Evolutionary conservation across 2,797 vertebrate genomes (phyloP), one percentile per base, ranked within the genome.

Genomic region (Sebastes variabilis): DNA sequence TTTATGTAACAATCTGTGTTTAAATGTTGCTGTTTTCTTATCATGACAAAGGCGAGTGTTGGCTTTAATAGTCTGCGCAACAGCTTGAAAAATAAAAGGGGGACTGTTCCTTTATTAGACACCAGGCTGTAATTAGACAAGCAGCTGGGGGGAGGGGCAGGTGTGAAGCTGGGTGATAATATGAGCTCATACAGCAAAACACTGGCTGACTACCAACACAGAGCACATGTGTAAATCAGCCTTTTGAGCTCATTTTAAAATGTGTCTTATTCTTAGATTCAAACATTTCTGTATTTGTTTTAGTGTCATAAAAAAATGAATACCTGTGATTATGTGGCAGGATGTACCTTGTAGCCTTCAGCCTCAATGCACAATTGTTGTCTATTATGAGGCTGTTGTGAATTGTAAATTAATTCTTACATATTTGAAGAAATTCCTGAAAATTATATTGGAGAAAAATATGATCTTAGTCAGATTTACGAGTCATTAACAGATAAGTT

Each of bases 31-130:
- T 38, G 55, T 79, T 70, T 72, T 62, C 4, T 73, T 55, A 34
- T 36, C 29, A 36, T 34, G 42, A 66, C 66, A 85, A 72, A 79
- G 61, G 24, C 38, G 46, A 60, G 20, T 22, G 10, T 30, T 70
- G 58, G 27, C 62, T 78, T 75, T 68, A 74, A 61, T 66, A 62
- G 16, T 54, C 36, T 30, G 30, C 4, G 3, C 16, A n/a, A 30
- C 29, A 11, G 52, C 70, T 81, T 62, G 14, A 25, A 70, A 79
- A 67, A 87, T 78, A 80, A 88, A 83, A 75, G 81, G 78, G 88
- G 69, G 75, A 86, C 91, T 93, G 93, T 89, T 75, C 91, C 94
- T 96, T 96, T 95, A 94, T 95, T 93, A 88, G 76, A 78, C 80
- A 66, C 66, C 83, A 88, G 79, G 77, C 89, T 91, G 82, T 95